These are phyloP conservation scores for Limosa lapponica DNA, from an alignment of 2,797 vertebrate genomes.

Conservation along the genomic window DNA sequence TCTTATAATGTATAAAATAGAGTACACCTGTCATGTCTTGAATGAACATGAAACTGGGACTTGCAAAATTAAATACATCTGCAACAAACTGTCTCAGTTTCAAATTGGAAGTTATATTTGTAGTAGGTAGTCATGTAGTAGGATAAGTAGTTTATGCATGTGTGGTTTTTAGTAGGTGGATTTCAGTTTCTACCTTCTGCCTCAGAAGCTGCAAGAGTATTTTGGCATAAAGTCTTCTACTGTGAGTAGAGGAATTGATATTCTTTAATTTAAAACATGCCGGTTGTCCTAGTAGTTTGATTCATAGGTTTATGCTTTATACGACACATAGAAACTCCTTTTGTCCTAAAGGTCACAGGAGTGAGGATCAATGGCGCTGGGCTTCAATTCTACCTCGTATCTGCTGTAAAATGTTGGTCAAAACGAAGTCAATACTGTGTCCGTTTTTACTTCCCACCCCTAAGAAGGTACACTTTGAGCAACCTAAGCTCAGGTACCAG, in stretches of 20 bases:
- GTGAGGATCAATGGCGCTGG: neutral
- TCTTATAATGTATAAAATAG: conserved; percentile 43
- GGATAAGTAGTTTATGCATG: neutral
- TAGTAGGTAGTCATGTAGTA: neutral
- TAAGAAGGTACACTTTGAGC: neutral
- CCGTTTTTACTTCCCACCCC: neutral
- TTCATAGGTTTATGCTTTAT: neutral
- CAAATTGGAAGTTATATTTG: conserved; percentile 19
- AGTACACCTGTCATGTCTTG: conserved; percentile 55
- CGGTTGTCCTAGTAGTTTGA: neutral
- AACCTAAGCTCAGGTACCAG: neutral
- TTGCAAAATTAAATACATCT: conserved; percentile 65
- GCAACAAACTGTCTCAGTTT: conserved; percentile 41
- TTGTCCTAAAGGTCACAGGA: neutral
- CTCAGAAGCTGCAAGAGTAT: neutral
- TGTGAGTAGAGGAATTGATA: accelerated
- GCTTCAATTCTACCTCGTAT: neutral
- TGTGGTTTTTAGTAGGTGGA: neutral
- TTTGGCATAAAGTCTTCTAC: neutral
- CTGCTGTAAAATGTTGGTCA: neutral
- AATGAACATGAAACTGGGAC: conserved; percentile 53
- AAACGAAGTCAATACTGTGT: neutral
- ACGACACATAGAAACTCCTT: neutral
- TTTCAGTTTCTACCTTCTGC: neutral
- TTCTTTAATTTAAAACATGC: neutral